Percentiles rank a stretch among this genome's conserved stretches.
These are phyloP conservation scores for Abramis brama DNA, from an alignment of 2,113 vertebrate species.

Conservation along the genomic window DNA sequence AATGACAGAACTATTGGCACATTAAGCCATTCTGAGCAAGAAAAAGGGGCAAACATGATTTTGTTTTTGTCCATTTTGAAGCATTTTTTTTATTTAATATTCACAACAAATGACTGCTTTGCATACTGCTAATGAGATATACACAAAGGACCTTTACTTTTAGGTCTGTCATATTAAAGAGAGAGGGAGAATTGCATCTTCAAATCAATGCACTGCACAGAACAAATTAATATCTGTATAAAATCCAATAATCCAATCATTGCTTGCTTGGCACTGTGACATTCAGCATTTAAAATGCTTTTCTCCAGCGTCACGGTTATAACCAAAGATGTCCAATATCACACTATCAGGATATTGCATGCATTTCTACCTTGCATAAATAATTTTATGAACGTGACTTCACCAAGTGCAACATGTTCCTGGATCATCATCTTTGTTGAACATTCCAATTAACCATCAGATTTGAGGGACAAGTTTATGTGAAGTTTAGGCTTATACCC, in stretches of 20 bases:
- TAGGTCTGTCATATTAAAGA: not conserved
- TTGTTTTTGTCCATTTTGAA: not conserved
- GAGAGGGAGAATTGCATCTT: not conserved
- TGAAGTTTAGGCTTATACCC: too few species aligned
- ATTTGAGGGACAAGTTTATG: too few species aligned
- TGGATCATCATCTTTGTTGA: too few species aligned
- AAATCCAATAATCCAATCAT: not conserved
- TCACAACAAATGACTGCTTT: too few species aligned
- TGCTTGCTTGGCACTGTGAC: not conserved
- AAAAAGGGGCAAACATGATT: not conserved
- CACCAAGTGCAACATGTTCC: too few species aligned
- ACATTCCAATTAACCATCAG: too few species aligned
- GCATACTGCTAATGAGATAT: too few species aligned
- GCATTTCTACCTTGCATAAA: not conserved
- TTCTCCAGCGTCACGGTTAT: not conserved
- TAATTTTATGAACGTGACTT: too few species aligned
- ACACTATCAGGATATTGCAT: not conserved
- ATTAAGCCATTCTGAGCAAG: not conserved
- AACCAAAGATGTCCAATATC: too few species aligned
- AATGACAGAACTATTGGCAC: not conserved
- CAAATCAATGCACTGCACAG: not conserved
- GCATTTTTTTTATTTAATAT: too few species aligned
- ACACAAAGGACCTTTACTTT: not conserved
- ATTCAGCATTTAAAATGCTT: conserved; percentile 1
- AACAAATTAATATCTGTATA: not conserved